Evolutionary conservation across 2,888 invertebrate species (phyloP).

Genomic region (Heliconius ismenius): DNA sequence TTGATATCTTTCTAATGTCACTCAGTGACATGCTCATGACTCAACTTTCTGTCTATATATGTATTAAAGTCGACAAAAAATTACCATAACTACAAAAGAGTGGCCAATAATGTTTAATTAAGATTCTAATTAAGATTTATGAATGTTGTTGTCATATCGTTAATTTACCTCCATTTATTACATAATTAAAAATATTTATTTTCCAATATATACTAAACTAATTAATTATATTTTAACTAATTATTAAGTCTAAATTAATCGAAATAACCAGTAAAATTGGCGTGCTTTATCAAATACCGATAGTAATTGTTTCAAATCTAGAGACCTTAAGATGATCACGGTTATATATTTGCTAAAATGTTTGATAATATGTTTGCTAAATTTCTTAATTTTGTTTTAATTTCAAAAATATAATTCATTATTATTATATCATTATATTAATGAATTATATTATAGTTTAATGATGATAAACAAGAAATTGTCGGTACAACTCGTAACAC

Average conservation of each 20-base stretch:
- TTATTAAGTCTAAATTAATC: background rate
- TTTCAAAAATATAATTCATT: background rate
- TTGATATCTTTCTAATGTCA: background rate
- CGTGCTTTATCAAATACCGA: constrained; percentile 31
- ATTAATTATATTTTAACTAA: background rate
- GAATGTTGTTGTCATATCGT: background rate
- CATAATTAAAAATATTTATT: background rate
- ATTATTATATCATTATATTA: background rate
- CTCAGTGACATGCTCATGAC: background rate
- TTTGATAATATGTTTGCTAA: background rate
- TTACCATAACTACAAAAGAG: background rate
- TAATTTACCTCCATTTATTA: background rate
- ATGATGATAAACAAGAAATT: constrained; percentile 14
- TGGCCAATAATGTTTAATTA: background rate
- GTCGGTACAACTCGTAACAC: constrained; percentile 23
- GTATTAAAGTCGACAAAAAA: background rate
- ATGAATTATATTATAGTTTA: constrained; percentile 7
- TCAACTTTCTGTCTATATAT: background rate
- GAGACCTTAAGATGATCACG: background rate
- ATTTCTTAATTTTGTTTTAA: background rate
- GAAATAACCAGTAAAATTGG: constrained; percentile 32
- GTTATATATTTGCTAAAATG: background rate
- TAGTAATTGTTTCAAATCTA: constrained; percentile 20
- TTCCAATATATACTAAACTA: too few relatives aligned
- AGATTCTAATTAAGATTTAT: too few relatives aligned